A percentile compares a stretch with the other conserved stretches of the same genome.
Conservation (phyloP, 2,888 invertebrate species). For the Pomacea canaliculata region DNA sequence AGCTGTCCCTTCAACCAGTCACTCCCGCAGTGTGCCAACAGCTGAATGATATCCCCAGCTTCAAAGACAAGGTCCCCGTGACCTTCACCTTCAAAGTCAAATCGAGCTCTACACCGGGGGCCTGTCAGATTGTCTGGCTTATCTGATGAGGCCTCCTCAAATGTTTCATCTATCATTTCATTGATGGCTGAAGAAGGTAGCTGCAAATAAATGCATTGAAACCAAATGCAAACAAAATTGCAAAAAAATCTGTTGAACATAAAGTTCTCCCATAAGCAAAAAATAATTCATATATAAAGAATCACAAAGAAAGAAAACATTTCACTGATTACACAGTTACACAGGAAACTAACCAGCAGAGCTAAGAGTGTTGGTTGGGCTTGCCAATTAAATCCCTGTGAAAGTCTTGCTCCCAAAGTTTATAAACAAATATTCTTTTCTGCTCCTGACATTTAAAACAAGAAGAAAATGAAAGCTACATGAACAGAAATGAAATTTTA, state of each 20-base stretch:
- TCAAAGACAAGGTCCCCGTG: constrained; percentile 56
- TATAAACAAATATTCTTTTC: no score
- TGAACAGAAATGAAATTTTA: constrained; percentile 12
- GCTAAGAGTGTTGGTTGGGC: no score
- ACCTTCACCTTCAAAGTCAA: constrained; percentile 62
- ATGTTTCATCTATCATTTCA: constrained; percentile 11
- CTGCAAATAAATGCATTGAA: not conserved
- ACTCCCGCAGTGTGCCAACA: constrained; percentile 49
- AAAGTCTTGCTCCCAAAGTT: no score
- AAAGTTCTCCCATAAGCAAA: no score
- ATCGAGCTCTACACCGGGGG: constrained; percentile 61
- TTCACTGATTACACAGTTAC: no score
- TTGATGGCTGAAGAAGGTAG: constrained; percentile 17
- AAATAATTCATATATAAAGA: no score
- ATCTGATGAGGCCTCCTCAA: constrained; percentile 7
- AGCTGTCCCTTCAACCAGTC: constrained; percentile 64
- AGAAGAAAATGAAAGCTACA: not conserved
- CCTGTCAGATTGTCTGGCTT: constrained; percentile 37
- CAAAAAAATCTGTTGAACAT: no score
- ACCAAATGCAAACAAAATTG: no score
- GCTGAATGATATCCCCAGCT: constrained; percentile 58
- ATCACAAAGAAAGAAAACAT: no score
- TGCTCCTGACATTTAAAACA: not conserved
- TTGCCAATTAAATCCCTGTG: no score
- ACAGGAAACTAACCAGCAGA: no score